A percentile compares a stretch with the other conserved stretches of the same genome.
These are phyloP conservation scores for Lepidocyrtinus sp. DNA, from an alignment of 2,888 invertebrate genomes.

Conservation along the genomic window DNA sequence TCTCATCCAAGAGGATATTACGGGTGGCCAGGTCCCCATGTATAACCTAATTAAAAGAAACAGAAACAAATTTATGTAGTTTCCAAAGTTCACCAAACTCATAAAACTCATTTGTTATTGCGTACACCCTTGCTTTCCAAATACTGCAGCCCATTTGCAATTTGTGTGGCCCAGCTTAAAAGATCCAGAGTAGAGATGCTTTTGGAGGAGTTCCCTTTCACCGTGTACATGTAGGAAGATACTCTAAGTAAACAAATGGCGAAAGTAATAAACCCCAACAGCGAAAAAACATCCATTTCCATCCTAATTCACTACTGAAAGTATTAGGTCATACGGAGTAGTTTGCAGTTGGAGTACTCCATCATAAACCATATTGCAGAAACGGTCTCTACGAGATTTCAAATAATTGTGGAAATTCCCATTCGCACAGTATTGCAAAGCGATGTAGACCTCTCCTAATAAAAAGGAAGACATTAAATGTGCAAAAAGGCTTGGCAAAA, in stretches of 20 bases:
- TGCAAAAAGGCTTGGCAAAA: slow-evolving; percentile 23
- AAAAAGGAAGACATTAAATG: background rate
- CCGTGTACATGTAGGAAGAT: slow-evolving; percentile 26
- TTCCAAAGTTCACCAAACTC: background rate
- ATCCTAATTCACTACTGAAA: no score
- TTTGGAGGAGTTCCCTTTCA: slow-evolving; percentile 41
- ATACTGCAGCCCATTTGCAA: slow-evolving; percentile 64
- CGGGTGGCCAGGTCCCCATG: slow-evolving; percentile 63
- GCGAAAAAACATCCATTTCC: background rate
- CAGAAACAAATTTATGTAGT: background rate
- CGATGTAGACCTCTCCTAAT: slow-evolving; percentile 63
- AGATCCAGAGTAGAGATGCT: slow-evolving; percentile 58
- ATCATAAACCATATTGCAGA: slow-evolving; percentile 55
- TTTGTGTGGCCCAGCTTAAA: slow-evolving; percentile 61
- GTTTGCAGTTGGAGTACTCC: slow-evolving; percentile 45
- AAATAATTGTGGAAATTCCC: slow-evolving; percentile 63
- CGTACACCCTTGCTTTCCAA: slow-evolving; percentile 53
- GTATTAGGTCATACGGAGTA: slow-evolving; percentile 39
- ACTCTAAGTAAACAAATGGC: slow-evolving; percentile 7
- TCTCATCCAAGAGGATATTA: slow-evolving; percentile 55
- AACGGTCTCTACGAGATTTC: slow-evolving; percentile 52
- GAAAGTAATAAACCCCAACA: background rate
- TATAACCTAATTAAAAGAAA: slow-evolving; percentile 35
- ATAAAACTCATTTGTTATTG: background rate
- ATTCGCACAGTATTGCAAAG: slow-evolving; percentile 58